Conservation (phyloP, 53 echinoderm and acorn worm species). For the Luidia sarsii region DNA sequence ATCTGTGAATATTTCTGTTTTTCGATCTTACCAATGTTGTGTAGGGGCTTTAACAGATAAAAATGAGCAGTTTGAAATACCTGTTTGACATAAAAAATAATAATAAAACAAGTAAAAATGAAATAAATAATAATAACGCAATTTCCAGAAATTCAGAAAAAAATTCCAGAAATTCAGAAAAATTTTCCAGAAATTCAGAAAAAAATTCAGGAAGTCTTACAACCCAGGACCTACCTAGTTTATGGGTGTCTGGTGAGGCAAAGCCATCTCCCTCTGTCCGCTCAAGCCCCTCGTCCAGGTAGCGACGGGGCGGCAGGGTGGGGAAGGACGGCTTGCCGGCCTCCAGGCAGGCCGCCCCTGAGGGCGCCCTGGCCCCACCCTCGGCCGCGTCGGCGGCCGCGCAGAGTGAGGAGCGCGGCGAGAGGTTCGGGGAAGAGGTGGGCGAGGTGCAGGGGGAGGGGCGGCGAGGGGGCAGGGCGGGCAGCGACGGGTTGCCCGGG, state of each 20-base stretch:
- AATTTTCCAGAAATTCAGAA: no score
- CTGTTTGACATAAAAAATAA: no score
- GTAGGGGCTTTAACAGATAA: no score
- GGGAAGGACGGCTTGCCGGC: conserved; percentile 39
- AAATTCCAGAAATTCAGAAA: no score
- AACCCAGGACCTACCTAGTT: no score
- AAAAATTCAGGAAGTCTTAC: no score
- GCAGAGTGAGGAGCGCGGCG: conserved; percentile 49
- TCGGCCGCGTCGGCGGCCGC: background rate
- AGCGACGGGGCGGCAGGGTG: conserved; percentile 60
- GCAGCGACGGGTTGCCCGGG: conserved; percentile 63
- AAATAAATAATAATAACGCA: no score
- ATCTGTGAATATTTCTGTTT: no score
- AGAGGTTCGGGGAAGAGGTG: conserved; percentile 41
- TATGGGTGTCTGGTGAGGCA: background rate
- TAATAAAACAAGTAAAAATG: no score
- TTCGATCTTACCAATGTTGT: no score
- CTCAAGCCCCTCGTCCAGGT: conserved; percentile 55
- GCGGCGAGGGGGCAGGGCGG: conserved; percentile 63
- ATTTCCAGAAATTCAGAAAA: no score
- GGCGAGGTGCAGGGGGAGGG: conserved; percentile 64
- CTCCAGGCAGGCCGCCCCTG: background rate
- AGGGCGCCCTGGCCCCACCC: background rate
- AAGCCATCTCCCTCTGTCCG: conserved; percentile 18
- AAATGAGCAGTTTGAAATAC: no score